Evolutionary conservation across 23 tunicate species (phyloP).

Genomic region (Styela plicata): DNA sequence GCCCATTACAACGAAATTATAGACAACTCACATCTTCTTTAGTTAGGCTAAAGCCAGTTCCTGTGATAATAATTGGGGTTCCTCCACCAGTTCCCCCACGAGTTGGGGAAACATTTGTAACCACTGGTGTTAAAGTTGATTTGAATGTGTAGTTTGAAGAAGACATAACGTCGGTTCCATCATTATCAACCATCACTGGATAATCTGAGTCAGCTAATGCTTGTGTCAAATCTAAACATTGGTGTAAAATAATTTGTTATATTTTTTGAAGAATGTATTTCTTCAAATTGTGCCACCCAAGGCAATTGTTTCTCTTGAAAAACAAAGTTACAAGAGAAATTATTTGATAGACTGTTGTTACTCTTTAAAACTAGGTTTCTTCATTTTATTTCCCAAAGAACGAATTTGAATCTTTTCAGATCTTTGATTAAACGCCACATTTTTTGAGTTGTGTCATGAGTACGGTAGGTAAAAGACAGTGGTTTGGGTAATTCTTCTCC

Average conservation of each 20-base stretch:
- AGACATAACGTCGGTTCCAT: neutral
- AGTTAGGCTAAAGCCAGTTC: conserved; percentile 45
- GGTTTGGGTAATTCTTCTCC: too few relatives aligned
- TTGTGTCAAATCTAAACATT: conserved; percentile 1
- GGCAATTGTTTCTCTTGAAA: too few relatives aligned
- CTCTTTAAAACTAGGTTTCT: too few relatives aligned
- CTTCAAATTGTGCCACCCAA: neutral
- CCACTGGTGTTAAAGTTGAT: conserved; percentile 37
- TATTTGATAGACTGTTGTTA: too few relatives aligned
- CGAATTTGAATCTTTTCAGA: too few relatives aligned
- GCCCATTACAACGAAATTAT: too few relatives aligned
- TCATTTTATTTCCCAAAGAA: too few relatives aligned
- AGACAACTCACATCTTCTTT: neutral
- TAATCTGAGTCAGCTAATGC: neutral
- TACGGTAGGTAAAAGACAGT: too few relatives aligned
- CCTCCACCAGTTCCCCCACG: conserved; percentile 94
- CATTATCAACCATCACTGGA: conserved; percentile 1
- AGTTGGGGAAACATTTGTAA: conserved; percentile 52
- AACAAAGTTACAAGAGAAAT: too few relatives aligned
- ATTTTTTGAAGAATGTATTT: neutral
- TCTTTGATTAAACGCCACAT: too few relatives aligned
- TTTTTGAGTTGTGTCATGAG: too few relatives aligned
- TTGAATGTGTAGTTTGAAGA: conserved; percentile 43
- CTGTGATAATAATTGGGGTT: conserved; percentile 68
- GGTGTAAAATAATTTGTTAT: neutral